Evolutionary conservation across 1,140 invertebrate genomes (phyloP).

Genomic region (Neelides sp.): DNA sequence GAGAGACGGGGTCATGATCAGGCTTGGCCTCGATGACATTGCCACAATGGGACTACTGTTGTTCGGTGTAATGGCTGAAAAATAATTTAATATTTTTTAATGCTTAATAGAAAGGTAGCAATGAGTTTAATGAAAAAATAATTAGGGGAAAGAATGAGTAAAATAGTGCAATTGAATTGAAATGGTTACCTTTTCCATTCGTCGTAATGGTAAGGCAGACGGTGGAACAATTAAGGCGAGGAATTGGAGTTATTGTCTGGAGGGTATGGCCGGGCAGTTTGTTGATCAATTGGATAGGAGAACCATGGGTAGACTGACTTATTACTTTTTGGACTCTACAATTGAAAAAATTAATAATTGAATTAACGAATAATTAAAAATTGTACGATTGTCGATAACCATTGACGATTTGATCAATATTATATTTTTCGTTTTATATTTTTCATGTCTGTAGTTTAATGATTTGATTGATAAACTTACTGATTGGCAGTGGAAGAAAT

Average conservation of each 20-base stretch:
- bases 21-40: conserved; percentile 22
- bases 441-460: too few species aligned
- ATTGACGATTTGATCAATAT: too few species aligned
- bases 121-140: neutral
- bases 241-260: conserved; percentile 23
- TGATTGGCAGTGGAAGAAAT: conserved; percentile 9
- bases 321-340: conserved; percentile 30
- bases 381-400: too few species aligned
- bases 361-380: conserved; percentile 6
- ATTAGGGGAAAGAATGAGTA: neutral
- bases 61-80: conserved; percentile 7
- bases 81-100: too few species aligned
- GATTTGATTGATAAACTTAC: too few species aligned
- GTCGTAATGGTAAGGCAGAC: conserved; percentile 26
- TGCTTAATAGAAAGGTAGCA: too few species aligned
- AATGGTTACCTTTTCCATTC: conserved; percentile 26
- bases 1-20: conserved; percentile 23
- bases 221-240: conserved; percentile 13
- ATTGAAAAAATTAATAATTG: conserved; percentile 15
- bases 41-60: conserved; percentile 21
- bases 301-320: conserved; percentile 31
- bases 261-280: conserved; percentile 26
- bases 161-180: too few species aligned
- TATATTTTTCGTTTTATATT: too few species aligned
- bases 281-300: conserved; percentile 29